Evolutionary conservation across 2,797 vertebrate species (phyloP).

Genomic region (Streptopelia turtur): DNA sequence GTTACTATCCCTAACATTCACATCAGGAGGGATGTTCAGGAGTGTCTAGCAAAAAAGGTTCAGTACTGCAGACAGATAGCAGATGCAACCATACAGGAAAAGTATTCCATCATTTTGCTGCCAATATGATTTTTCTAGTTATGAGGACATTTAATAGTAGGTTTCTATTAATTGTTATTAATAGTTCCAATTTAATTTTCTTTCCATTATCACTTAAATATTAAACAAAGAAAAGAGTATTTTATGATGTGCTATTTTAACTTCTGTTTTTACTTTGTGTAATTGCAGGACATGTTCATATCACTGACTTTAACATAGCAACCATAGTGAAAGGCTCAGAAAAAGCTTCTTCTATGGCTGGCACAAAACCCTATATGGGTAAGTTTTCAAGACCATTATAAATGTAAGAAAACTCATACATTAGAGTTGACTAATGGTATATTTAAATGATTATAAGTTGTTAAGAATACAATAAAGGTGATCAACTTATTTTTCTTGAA

Average conservation of each 20-base stretch:
- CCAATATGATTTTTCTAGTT: background rate
- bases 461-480: background rate
- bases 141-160: background rate
- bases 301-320: constrained; percentile 87
- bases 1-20: background rate
- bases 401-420: background rate
- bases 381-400: constrained; percentile 50
- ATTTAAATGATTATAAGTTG: background rate
- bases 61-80: background rate
- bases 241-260: background rate
- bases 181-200: background rate
- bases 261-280: background rate
- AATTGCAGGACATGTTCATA: constrained; percentile 83
- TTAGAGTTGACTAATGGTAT: background rate
- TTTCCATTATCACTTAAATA: background rate
- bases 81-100: background rate
- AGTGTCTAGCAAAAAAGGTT: background rate
- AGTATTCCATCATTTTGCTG: background rate
- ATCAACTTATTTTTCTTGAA: background rate
- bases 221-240: background rate
- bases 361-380: constrained; percentile 89
- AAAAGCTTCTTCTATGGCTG: constrained; percentile 84
- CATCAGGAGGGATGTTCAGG: background rate
- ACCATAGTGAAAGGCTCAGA: constrained; percentile 82
- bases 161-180: background rate